Evolutionary conservation across 1,140 invertebrate genomes (phyloP).

Genomic region (Polypedilum vanderplanki): DNA sequence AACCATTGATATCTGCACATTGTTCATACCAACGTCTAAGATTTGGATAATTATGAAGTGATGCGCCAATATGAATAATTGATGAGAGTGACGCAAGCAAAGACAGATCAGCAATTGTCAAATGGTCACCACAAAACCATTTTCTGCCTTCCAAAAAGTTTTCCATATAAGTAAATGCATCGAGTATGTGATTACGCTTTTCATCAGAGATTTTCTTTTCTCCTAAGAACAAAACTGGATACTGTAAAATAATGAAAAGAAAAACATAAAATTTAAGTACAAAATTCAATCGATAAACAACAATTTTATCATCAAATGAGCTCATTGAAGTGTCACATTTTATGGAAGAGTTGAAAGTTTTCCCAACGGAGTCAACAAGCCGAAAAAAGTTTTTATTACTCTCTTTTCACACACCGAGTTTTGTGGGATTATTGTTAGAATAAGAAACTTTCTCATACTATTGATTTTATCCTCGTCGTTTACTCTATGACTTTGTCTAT

Average conservation of each 20-base stretch:
- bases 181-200: conserved; percentile 49
- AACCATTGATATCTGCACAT: conserved; percentile 49
- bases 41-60: conserved; percentile 57
- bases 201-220: conserved; percentile 50
- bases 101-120: conserved; percentile 59
- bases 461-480: background rate
- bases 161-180: conserved; percentile 51
- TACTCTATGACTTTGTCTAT: background rate
- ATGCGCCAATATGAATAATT: conserved; percentile 55
- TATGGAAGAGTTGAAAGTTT: too few relatives aligned
- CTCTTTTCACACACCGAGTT: too few relatives aligned
- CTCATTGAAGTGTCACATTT: too few relatives aligned
- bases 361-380: too few relatives aligned
- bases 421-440: too few relatives aligned
- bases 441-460: background rate
- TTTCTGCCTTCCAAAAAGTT: conserved; percentile 48
- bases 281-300: too few relatives aligned
- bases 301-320: too few relatives aligned
- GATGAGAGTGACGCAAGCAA: conserved; percentile 49
- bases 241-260: conserved; percentile 43
- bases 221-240: conserved; percentile 51
- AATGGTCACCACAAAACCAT: conserved; percentile 52
- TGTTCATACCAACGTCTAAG: conserved; percentile 56
- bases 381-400: too few relatives aligned
- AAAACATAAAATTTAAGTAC: conserved; percentile 30